Conservation (phyloP, 2,797 vertebrate genomes). For the Spinus pinus region DNA sequence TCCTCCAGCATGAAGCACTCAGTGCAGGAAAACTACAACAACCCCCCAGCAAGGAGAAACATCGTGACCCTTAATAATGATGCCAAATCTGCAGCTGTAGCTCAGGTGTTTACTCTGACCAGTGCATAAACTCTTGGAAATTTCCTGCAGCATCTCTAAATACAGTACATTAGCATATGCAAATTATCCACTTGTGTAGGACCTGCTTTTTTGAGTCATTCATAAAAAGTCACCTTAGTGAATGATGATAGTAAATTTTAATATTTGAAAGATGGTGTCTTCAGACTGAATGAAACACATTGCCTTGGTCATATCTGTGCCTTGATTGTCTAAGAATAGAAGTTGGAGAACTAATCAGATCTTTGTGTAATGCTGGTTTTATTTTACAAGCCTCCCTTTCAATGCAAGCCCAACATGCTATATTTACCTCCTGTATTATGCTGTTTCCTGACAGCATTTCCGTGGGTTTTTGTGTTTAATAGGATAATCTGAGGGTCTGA, state of each 20-base stretch:
- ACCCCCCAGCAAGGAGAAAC: neutral
- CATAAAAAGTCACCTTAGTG: neutral
- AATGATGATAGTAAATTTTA: neutral
- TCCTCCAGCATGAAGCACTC: neutral
- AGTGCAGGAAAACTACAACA: neutral
- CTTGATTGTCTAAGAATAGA: neutral
- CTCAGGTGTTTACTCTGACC: neutral
- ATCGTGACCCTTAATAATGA: fast-evolving
- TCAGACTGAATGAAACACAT: neutral
- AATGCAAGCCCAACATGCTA: neutral
- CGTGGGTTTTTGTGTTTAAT: neutral
- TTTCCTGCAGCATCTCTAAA: neutral
- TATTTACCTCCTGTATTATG: neutral
- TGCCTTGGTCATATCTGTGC: neutral
- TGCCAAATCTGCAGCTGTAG: neutral
- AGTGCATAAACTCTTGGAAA: neutral
- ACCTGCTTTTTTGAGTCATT: neutral
- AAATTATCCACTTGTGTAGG: neutral
- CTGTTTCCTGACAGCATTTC: neutral
- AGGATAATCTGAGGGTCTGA: neutral
- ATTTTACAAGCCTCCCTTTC: constrained; percentile 26
- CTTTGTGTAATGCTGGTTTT: constrained; percentile 12
- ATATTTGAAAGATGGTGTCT: neutral
- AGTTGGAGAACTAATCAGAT: neutral
- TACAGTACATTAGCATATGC: neutral